Evolutionary conservation across 2,113 vertebrate species (phyloP).

Genomic region (Lepidothrix coronata): DNA sequence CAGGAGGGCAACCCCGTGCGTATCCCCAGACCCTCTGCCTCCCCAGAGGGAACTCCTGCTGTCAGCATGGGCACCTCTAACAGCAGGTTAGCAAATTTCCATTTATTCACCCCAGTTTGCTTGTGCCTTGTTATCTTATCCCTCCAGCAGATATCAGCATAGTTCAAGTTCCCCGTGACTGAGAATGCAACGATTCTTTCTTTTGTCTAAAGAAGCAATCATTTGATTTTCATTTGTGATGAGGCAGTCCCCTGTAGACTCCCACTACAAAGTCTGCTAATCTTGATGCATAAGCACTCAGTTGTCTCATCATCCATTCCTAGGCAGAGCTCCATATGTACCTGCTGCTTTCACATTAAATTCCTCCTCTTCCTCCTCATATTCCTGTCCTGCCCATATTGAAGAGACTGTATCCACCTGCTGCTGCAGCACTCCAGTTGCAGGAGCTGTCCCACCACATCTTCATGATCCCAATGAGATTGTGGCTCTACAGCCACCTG

Average conservation of each 20-base stretch:
- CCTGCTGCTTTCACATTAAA: neutral
- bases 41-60: fast-evolving
- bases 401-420: neutral
- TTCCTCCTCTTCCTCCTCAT: fast-evolving
- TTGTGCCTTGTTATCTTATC: neutral
- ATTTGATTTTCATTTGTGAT: neutral
- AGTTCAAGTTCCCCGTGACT: neutral
- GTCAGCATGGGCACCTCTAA: neutral
- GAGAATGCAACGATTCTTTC: neutral
- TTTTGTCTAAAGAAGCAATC: neutral
- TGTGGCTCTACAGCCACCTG: neutral
- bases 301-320: neutral
- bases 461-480: fast-evolving
- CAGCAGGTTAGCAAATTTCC: neutral
- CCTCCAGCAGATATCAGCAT: neutral
- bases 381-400: neutral
- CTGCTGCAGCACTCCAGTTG: neutral
- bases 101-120: neutral
- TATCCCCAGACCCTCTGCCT: neutral
- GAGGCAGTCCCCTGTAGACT: neutral
- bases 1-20: fast-evolving
- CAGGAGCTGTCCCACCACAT: neutral
- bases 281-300: neutral
- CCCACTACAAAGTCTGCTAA: neutral
- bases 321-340: neutral